Conservation (phyloP, 2,888 invertebrate genomes). For the Steinernema carpocapsae region DNA sequence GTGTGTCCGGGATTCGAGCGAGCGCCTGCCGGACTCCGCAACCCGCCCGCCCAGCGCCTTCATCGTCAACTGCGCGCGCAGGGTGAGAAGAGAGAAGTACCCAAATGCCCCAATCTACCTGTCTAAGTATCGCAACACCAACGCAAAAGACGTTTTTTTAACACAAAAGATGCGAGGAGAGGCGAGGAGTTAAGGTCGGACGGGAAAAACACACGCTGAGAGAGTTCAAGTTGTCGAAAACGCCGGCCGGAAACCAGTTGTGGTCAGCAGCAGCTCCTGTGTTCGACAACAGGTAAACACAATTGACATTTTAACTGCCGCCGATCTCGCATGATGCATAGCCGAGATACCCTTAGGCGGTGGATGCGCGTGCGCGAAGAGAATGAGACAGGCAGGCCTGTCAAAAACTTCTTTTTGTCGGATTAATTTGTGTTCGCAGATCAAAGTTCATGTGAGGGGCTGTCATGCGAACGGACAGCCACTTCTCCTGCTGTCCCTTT, state of each 20-base stretch:
- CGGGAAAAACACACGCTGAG: neutral
- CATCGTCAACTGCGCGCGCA: neutral
- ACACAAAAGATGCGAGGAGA: neutral
- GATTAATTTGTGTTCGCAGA: slow-evolving; percentile 24
- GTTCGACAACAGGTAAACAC: slow-evolving; percentile 13
- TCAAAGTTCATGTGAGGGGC: slow-evolving; percentile 8
- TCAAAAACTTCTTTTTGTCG: neutral
- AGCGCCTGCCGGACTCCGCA: slow-evolving; percentile 27
- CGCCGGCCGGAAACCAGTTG: slow-evolving; percentile 20
- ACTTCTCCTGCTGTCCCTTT: neutral
- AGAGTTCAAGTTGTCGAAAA: slow-evolving; percentile 12
- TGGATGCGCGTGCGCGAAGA: neutral
- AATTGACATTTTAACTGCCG: slow-evolving; percentile 23
- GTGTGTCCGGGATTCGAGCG: slow-evolving; percentile 35
- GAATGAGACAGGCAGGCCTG: neutral
- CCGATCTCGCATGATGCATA: slow-evolving; percentile 25
- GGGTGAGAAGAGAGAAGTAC: neutral
- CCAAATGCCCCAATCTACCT: neutral
- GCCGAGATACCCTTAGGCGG: neutral
- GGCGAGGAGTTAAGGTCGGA: neutral
- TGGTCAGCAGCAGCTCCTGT: slow-evolving; percentile 5
- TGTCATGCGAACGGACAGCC: neutral
- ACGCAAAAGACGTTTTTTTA: neutral
- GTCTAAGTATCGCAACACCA: slow-evolving; percentile 20
- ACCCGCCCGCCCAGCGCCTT: slow-evolving; percentile 16